phyloP scores from a whole-genome alignment of 2,797 vertebrate species.

The Numenius phaeopus region DNA sequence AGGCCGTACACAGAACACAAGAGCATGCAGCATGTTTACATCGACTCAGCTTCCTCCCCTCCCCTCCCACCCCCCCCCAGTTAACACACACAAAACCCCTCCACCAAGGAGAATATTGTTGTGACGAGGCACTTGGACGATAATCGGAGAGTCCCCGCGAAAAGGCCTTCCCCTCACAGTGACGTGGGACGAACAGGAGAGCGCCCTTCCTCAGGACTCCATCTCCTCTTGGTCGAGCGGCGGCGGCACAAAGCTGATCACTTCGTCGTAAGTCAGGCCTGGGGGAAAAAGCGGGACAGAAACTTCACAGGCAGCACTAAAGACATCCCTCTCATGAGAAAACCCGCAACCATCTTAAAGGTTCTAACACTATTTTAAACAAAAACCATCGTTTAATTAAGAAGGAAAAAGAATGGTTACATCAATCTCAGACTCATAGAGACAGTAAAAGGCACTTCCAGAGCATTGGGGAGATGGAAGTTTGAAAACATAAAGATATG shows the following conservation, averaged over 20 bases:
- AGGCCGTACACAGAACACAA: slow-evolving; percentile 68
- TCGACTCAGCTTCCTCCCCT: slow-evolving; percentile 75
- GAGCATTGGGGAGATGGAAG: fast-evolving
- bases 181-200: slow-evolving; percentile 68
- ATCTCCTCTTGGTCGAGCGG: slow-evolving; percentile 93
- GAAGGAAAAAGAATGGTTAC: not conserved
- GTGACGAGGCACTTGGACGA: slow-evolving; percentile 93
- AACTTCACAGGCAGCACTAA: not conserved
- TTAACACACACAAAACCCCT: slow-evolving; percentile 67
- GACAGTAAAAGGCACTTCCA: not conserved
- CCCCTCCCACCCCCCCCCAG: slow-evolving; percentile 59
- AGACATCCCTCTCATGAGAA: not conserved
- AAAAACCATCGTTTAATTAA: not conserved
- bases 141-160: slow-evolving; percentile 82
- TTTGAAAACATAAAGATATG: not conserved
- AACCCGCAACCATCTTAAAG: not conserved
- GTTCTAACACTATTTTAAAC: not conserved
- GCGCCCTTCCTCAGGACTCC: slow-evolving; percentile 89
- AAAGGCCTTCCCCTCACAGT: slow-evolving; percentile 86
- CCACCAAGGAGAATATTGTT: slow-evolving; percentile 83
- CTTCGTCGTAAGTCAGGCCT: slow-evolving; percentile 96
- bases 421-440: not conserved
- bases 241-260: slow-evolving; percentile 91
- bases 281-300: not conserved
- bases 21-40: slow-evolving; percentile 76